Evolutionary conservation across 2,113 vertebrate genomes (phyloP).

Genomic region (Ovibos moschatus): DNA sequence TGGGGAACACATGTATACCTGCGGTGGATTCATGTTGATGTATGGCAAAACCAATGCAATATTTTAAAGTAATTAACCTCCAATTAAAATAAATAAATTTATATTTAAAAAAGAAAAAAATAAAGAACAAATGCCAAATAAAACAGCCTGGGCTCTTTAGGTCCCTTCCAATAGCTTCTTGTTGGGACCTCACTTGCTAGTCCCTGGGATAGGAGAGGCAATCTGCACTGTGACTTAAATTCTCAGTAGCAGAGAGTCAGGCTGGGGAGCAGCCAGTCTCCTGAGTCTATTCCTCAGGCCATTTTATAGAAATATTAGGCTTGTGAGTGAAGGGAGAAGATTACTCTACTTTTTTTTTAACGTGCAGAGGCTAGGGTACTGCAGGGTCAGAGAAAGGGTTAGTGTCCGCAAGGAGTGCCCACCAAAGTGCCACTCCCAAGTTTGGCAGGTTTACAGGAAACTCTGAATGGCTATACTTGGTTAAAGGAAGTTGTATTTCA

Average conservation of each 20-base stretch:
- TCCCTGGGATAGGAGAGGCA: background rate
- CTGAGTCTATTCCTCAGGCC: background rate
- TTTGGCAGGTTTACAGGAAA: background rate
- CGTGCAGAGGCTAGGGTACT: background rate
- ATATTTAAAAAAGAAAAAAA: too few relatives aligned
- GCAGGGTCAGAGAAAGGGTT: background rate
- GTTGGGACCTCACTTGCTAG: background rate
- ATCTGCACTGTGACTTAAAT: background rate
- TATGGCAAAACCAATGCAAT: too few relatives aligned
- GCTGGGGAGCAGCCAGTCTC: background rate
- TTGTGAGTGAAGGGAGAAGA: background rate
- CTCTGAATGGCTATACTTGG: background rate
- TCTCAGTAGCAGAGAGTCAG: background rate
- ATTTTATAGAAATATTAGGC: background rate
- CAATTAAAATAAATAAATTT: too few relatives aligned
- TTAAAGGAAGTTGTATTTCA: background rate
- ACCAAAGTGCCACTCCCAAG: background rate
- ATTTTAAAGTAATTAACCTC: too few relatives aligned
- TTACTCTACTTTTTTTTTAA: background rate
- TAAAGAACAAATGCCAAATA: background rate
- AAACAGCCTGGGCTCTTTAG: conserved; percentile 33
- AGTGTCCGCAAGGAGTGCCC: background rate
- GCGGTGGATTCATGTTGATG: too few relatives aligned
- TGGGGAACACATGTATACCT: too few relatives aligned
- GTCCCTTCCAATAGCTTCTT: background rate